These are phyloP conservation scores for Ptiloglossa arizonensis DNA, from an alignment of 1,140 invertebrate genomes.

Conservation along the genomic window DNA sequence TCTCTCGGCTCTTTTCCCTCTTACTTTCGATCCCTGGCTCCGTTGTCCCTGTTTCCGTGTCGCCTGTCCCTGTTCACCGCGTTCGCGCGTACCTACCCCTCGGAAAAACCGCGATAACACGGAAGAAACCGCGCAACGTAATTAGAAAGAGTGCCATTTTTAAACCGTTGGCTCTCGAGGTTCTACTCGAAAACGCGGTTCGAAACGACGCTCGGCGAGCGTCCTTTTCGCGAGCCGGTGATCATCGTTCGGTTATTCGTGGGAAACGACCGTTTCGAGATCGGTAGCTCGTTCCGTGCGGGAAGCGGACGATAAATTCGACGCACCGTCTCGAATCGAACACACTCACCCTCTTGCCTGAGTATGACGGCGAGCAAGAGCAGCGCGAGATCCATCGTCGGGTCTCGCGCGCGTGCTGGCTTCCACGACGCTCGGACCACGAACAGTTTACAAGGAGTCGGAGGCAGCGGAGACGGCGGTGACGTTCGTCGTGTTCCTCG, in stretches of 20 bases:
- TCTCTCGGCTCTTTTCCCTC: neutral
- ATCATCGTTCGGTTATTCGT: no score
- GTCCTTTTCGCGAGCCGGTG: no score
- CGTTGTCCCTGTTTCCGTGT: neutral
- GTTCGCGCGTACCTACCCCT: neutral
- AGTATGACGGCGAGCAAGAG: slow-evolving; percentile 70
- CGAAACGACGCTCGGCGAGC: slow-evolving; percentile 13
- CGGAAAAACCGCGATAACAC: slow-evolving; percentile 51
- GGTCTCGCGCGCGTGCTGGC: slow-evolving; percentile 29
- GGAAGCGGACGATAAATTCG: no score
- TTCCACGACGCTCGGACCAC: no score
- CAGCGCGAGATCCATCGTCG: slow-evolving; percentile 74
- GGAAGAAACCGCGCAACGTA: slow-evolving; percentile 53
- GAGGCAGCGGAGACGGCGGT: no score
- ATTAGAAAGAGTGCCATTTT: slow-evolving; percentile 64
- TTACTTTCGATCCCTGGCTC: slow-evolving; percentile 3
- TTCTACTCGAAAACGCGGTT: neutral
- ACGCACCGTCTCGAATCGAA: neutral
- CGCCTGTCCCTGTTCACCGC: neutral
- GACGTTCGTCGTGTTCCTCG: no score
- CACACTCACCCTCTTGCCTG: slow-evolving; percentile 72
- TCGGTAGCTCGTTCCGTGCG: no score
- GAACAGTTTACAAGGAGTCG: no score
- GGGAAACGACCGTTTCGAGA: neutral
- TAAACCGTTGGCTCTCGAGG: slow-evolving; percentile 24